These are phyloP conservation scores for Anagrus nilaparvatae DNA, from an alignment of 1,140 invertebrate genomes.

Conservation along the genomic window DNA sequence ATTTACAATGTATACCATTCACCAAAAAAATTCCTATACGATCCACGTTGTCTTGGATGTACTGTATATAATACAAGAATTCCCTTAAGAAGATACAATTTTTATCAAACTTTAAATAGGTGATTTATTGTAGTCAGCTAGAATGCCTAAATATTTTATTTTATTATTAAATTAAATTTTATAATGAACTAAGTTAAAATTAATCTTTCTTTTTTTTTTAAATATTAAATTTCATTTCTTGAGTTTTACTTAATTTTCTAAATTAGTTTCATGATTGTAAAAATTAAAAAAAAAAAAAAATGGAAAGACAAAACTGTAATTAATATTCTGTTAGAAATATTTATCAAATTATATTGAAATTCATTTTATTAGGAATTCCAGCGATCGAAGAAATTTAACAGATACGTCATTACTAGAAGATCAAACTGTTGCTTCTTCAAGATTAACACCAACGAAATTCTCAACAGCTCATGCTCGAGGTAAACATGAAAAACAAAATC, in stretches of 20 bases:
- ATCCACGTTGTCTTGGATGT: constrained; percentile 31
- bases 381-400: constrained; percentile 33
- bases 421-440: constrained; percentile 48
- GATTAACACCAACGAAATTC: constrained; percentile 72
- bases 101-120: constrained; percentile 32
- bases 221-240: no score
- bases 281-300: no score
- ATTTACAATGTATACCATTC: constrained; percentile 30
- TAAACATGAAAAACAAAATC: constrained; percentile 20
- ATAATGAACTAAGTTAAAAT: no score
- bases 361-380: constrained; percentile 30
- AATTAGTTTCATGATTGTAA: not conserved
- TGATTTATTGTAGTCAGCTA: constrained; percentile 21
- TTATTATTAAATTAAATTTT: constrained; percentile 1
- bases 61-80: constrained; percentile 25
- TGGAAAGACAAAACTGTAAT: no score
- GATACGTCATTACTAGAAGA: constrained; percentile 45
- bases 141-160: constrained; percentile 21
- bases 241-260: no score
- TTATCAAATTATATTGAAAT: constrained; percentile 12
- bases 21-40: constrained; percentile 33
- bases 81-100: constrained; percentile 25
- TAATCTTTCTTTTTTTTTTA: no score
- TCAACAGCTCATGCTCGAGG: constrained; percentile 64
- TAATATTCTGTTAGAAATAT: no score